phyloP scores from a whole-genome alignment of 2,888 invertebrate species.

The Noctua comes region DNA sequence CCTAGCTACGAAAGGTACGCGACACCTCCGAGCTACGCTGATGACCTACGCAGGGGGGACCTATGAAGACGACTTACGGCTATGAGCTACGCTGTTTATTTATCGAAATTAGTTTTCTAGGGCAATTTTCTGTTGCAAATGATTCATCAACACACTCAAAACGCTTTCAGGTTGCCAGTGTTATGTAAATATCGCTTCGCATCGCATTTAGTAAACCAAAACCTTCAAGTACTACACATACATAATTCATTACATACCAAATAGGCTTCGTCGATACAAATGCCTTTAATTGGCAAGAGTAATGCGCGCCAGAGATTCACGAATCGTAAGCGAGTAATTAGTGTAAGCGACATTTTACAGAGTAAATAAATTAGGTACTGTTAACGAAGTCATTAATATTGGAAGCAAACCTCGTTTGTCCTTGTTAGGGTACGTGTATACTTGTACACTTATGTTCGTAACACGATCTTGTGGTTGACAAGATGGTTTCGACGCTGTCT shows the following conservation, averaged over 20 bases:
- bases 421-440: conserved; percentile 40
- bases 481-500: conserved; percentile 26
- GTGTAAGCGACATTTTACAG: conserved; percentile 59
- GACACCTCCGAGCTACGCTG: not conserved
- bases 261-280: conserved; percentile 54
- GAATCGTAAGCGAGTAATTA: conserved; percentile 58
- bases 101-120: not conserved
- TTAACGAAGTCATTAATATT: conserved; percentile 66
- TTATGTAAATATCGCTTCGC: not conserved
- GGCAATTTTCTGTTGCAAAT: not conserved
- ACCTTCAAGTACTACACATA: conserved; percentile 28
- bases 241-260: conserved; percentile 56
- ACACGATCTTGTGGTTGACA: conserved; percentile 34
- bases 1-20: not conserved
- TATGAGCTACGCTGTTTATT: not conserved
- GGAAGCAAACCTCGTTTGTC: conserved; percentile 51
- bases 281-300: conserved; percentile 55
- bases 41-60: not conserved
- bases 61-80: not conserved
- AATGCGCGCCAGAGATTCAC: conserved; percentile 52
- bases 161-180: not conserved
- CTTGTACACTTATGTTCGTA: conserved; percentile 31
- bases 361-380: conserved; percentile 62
- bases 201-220: not conserved
- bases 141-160: not conserved